These are phyloP conservation scores for Hololepta plana DNA, from an alignment of 2,888 invertebrate genomes.

Conservation along the genomic window DNA sequence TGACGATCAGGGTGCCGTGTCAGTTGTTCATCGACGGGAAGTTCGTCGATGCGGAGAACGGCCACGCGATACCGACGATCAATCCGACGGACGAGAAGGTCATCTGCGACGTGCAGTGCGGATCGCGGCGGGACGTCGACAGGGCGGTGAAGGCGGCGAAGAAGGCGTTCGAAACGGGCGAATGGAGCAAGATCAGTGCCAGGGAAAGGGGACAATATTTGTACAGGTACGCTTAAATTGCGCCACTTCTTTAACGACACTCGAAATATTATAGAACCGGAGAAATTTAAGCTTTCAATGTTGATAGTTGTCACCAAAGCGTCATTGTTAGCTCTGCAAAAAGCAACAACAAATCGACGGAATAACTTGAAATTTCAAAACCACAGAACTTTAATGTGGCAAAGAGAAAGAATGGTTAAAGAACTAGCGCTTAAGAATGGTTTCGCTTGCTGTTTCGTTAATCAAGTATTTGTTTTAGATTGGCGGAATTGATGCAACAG, in stretches of 20 bases:
- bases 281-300: too few species aligned
- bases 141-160: constrained; percentile 76
- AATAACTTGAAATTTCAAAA: too few species aligned
- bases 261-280: too few species aligned
- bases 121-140: constrained; percentile 65
- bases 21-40: constrained; percentile 85
- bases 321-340: too few species aligned
- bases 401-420: too few species aligned
- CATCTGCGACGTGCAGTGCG: constrained; percentile 55
- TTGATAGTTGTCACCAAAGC: too few species aligned
- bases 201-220: constrained; percentile 74
- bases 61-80: constrained; percentile 43
- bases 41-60: constrained; percentile 62
- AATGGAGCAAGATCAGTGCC: constrained; percentile 90
- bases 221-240: constrained; percentile 55
- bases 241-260: too few species aligned
- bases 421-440: too few species aligned
- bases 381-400: too few species aligned
- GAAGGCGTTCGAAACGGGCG: constrained; percentile 69
- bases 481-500: constrained; percentile 89
- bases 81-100: constrained; percentile 77
- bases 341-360: too few species aligned
- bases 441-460: too few species aligned
- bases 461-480: constrained; percentile 32
- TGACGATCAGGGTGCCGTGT: constrained; percentile 68